Conservation (phyloP, 1,140 invertebrate species). For the Delia radicum region DNA sequence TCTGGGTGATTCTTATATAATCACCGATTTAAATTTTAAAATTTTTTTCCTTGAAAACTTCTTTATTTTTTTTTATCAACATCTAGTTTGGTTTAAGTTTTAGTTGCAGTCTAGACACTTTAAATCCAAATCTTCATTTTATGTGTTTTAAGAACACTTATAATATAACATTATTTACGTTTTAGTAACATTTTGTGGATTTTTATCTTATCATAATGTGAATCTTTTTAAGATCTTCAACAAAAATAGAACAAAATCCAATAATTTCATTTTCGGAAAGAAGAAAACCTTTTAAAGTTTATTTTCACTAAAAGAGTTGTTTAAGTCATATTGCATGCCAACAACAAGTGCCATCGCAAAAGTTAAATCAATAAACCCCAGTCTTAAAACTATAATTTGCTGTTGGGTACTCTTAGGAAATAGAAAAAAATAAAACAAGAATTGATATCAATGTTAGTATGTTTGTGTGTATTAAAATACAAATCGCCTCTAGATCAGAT, state of each 20-base stretch:
- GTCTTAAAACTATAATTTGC: neutral
- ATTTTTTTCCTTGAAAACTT: too few species aligned
- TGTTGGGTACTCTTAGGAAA: neutral
- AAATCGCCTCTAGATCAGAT: constrained; percentile 21
- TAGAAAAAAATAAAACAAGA: neutral
- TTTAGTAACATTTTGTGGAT: neutral
- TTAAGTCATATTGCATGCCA: neutral
- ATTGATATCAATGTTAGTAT: neutral
- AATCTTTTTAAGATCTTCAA: neutral
- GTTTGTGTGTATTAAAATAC: neutral
- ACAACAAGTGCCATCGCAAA: neutral
- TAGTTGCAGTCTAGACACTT: too few species aligned
- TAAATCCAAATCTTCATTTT: neutral
- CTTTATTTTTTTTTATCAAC: too few species aligned
- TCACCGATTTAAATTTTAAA: too few species aligned
- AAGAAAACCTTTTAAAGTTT: neutral
- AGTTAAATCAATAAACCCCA: neutral
- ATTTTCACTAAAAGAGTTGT: neutral
- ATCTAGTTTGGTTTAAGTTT: too few species aligned
- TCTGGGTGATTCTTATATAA: too few species aligned
- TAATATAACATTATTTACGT: neutral
- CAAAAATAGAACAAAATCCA: neutral
- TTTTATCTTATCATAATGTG: neutral
- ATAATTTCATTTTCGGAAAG: too few species aligned
- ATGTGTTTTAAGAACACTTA: too few species aligned